Evolutionary conservation across 2,113 vertebrate genomes (phyloP).

Genomic region (Strix uralensis): DNA sequence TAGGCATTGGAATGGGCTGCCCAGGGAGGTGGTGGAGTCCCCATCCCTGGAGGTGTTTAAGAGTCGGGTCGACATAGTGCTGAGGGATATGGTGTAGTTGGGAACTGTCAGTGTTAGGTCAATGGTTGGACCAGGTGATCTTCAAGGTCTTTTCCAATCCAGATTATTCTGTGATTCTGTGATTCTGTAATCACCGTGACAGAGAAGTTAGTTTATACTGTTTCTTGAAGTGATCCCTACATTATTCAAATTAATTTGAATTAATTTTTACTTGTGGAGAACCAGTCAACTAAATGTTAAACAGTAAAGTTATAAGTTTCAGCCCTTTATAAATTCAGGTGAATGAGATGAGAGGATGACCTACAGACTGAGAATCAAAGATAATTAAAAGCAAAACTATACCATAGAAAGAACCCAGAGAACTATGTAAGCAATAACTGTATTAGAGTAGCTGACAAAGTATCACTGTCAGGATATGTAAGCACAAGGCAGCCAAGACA

Average conservation of each 20-base stretch:
- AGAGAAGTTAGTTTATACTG: background rate
- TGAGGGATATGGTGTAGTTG: too few species aligned
- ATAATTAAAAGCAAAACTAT: background rate
- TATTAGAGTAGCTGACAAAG: background rate
- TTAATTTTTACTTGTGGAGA: background rate
- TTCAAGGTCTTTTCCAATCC: too few species aligned
- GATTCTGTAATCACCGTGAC: too few species aligned
- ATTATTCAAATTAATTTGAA: background rate
- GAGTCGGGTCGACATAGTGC: too few species aligned
- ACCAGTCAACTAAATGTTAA: background rate
- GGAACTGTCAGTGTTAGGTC: too few species aligned
- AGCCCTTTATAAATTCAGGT: background rate
- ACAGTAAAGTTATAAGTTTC: background rate
- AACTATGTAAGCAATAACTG: background rate
- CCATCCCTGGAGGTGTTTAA: too few species aligned
- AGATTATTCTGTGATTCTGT: too few species aligned
- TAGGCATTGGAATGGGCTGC: too few species aligned
- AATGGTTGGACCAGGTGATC: too few species aligned
- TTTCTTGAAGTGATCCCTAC: background rate
- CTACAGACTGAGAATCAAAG: background rate
- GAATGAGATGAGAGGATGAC: background rate
- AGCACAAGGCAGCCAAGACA: background rate
- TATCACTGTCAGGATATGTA: background rate
- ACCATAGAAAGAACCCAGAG: background rate
- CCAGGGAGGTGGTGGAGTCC: too few species aligned